Base-by-base conservation (phyloP, 2,797 vertebrate species). In the Diceros bicornis region DNA sequence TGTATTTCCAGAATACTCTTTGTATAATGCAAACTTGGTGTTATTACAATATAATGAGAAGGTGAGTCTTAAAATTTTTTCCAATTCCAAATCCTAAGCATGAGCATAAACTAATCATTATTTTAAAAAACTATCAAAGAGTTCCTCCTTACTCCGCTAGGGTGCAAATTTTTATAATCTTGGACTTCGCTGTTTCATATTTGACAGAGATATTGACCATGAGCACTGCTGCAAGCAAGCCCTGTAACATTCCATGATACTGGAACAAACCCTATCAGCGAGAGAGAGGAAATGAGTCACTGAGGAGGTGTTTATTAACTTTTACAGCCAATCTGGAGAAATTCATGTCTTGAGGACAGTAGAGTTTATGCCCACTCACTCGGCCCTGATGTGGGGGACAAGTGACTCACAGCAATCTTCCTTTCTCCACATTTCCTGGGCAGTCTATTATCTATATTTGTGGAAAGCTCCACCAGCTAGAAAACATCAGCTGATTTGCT, bases 201-300 rank as follows among this genome's bases (percentile, higher is more conserved):
- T 95, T 97, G 94, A 89, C 85, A 94, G 82, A 82, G 41, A 61
- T 78, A 59, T 59, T 74, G 82, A 82, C 44, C 20, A 0, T 29
- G 50, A 78, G 27, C 77, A 11, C 18, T 61, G 41, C 59, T 83
- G 21, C 50, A 64, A 88, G 34, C 71, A 90, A 75, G 8, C 12
- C 25, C 17, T 27, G 23, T 13, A 17, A 64, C 29, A 66, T 66
- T 59, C 27, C 8, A 2, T 44, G 27, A 84, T 62, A 21, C 7
- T n/a, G 52, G 75, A 84, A 52, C 25, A 77, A 90, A 87, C 41
- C 34, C 55, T 68, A 81, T 55, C 74, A 84, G 18, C 1, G 0
- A 66, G 57, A 72, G n/a, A 88, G 10, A 91, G 90, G 94, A 92
- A 96, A n/a, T 95, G 95, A 97, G 81, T 97, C 97, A 92, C 32